phyloP scores from a whole-genome alignment of 2,113 vertebrate species.

The Globicephala melas region DNA sequence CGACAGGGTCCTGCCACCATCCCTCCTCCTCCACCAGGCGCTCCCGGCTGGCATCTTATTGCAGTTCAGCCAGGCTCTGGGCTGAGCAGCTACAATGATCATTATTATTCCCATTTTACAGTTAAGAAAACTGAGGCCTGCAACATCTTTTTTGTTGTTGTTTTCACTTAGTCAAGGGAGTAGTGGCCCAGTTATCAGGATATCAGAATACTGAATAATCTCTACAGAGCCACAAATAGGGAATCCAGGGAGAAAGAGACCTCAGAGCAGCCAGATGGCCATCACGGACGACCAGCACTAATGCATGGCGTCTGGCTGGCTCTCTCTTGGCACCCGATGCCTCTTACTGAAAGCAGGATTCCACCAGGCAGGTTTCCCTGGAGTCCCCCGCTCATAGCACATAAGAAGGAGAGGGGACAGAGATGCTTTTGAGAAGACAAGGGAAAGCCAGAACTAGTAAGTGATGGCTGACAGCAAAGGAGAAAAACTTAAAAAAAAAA shows the following conservation, averaged over 20 bases:
- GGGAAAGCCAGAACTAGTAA: not conserved
- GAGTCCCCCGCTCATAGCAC: not conserved
- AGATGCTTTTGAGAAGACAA: not conserved
- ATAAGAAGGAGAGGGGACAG: not conserved
- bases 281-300: fast-evolving
- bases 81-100: not conserved
- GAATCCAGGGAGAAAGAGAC: not conserved
- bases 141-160: not conserved
- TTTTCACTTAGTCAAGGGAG: not conserved
- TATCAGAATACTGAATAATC: not conserved
- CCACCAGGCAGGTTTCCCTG: not conserved
- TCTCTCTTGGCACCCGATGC: not conserved
- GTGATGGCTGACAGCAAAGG: not conserved
- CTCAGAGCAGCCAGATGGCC: not conserved
- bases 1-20: constrained; percentile 49
- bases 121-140: not conserved
- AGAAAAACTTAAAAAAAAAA: not conserved
- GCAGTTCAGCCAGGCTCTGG: not conserved
- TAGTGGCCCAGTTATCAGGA: not conserved
- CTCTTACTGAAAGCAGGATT: not conserved
- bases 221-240: not conserved
- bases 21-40: not conserved
- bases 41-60: not conserved
- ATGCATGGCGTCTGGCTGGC: not conserved
- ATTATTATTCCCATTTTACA: not conserved